A percentile compares a stretch with the other conserved stretches of the same genome.
Evolutionary conservation across 2,888 invertebrate species (phyloP).

Genomic region (Bellardia bayeri): DNA sequence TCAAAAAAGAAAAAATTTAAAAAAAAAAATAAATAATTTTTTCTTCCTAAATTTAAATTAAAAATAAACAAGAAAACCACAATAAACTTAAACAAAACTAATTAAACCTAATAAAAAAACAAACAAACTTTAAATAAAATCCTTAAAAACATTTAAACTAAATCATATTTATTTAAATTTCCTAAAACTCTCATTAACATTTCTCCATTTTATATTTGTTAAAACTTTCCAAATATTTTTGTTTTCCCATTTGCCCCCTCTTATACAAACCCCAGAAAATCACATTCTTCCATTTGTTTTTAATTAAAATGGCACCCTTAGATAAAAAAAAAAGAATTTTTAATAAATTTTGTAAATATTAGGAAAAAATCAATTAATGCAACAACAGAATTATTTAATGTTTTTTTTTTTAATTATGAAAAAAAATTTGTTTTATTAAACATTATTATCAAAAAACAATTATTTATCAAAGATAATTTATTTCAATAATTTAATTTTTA

Average conservation of each 20-base stretch:
- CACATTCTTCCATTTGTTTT: slow-evolving; percentile 78
- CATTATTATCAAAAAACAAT: not conserved
- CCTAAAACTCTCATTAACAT: not conserved
- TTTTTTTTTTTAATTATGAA: too few relatives aligned
- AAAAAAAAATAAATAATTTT: slow-evolving; percentile 66
- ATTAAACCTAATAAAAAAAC: not conserved
- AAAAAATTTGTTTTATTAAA: too few relatives aligned
- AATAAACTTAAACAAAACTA: slow-evolving; percentile 56
- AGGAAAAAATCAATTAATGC: slow-evolving; percentile 57
- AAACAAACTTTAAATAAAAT: slow-evolving; percentile 69
- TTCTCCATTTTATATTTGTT: not conserved
- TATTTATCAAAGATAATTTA: not conserved
- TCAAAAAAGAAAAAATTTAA: slow-evolving; percentile 55
- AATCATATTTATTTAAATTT: slow-evolving; percentile 53
- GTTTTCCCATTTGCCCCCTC: not conserved
- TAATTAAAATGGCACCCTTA: slow-evolving; percentile 63
- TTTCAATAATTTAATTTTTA: slow-evolving; percentile 4
- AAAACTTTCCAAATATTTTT: not conserved
- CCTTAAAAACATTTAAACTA: slow-evolving; percentile 70
- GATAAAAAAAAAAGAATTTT: slow-evolving; percentile 40
- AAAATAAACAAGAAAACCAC: slow-evolving; percentile 22
- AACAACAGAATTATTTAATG: slow-evolving; percentile 27
- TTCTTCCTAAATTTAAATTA: slow-evolving; percentile 57
- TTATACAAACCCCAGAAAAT: slow-evolving; percentile 56
- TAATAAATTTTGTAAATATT: slow-evolving; percentile 60